Base-by-base conservation (phyloP, 2,888 invertebrate genomes). In the Allophyes oxyacanthae region DNA sequence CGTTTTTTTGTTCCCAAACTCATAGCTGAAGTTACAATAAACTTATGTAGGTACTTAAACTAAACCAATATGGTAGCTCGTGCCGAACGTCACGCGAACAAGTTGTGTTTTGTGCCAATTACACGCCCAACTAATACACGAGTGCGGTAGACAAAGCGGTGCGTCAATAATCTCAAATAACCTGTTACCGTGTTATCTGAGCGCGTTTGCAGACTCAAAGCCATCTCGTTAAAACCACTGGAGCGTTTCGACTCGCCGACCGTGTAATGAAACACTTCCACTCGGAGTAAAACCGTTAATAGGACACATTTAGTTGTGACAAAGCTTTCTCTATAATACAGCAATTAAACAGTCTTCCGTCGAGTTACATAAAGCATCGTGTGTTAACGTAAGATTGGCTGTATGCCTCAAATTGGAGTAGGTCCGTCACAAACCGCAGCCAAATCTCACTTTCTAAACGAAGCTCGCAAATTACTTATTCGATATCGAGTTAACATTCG, bases 231-330 rank as follows among this genome's bases (percentile, higher is more conserved):
- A 87, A 81, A 85, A 70, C 72, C 87, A 89, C 74, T 85, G 84
- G 88, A 90, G 91, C 91, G 88, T 83, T 84, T 81, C 84, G 77
- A 73, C 73, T 83, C 85, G 80, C 85, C 85, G 72, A 87, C 84
- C 93, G 89, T 92, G 89, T 90, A 92, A 92, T 92, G 89, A 89
- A 88, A 89, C 90, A 90, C 90, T 91, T 90, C 91, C 90, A 92
- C 88, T 88, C 82, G 82, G 85, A 86, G 88, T 89, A 86, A 87
- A 89, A 90, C 90, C 87, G 88, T 90, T 89, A 88, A 88, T 88
- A 84, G 82, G 83, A 86, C 87, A 87, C 87, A 87, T 89, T 87
- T 81, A 83, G 74, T 80, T 81, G 80, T 82, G 82, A 86, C 85
- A 85, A 83, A 87, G 87, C 88, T 89, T 89, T 91, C 89, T 84